Evolutionary conservation across 23 tunicate species (phyloP).

Genomic region (Corella eumyota): DNA sequence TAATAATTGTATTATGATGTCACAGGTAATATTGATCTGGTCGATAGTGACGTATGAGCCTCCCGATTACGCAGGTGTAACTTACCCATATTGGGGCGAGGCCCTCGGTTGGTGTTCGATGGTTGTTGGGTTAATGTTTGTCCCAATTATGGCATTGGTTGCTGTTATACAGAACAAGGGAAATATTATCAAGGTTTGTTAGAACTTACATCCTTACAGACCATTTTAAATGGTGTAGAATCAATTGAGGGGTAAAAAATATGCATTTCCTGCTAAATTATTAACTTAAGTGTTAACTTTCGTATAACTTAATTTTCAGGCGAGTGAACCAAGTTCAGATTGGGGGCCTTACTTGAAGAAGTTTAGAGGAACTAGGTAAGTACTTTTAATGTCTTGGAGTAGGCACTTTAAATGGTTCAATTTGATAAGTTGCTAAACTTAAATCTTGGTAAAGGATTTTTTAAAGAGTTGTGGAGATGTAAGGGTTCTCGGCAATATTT

Average conservation of each 20-base stretch:
- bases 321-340: constrained; percentile 30
- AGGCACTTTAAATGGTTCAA: too few species aligned
- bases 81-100: constrained; percentile 88
- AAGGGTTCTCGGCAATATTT: too few species aligned
- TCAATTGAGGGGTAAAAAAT: not conserved
- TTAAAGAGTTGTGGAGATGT: too few species aligned
- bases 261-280: not conserved
- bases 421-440: too few species aligned
- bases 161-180: constrained; percentile 37
- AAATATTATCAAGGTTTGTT: constrained; percentile 40
- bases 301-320: constrained; percentile 8
- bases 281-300: not conserved
- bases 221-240: not conserved
- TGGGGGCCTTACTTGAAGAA: constrained; percentile 84
- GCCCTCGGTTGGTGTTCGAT: constrained; percentile 91
- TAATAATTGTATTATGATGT: too few species aligned
- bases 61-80: constrained; percentile 47
- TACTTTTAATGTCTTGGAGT: too few species aligned
- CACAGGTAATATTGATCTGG: constrained; percentile 86
- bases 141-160: constrained; percentile 67
- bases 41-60: constrained; percentile 69
- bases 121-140: constrained; percentile 47
- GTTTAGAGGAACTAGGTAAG: constrained; percentile 37
- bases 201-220: too few species aligned
- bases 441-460: too few species aligned